phyloP scores from a whole-genome alignment of 2,797 vertebrate genomes.

The Anabas testudineus region DNA sequence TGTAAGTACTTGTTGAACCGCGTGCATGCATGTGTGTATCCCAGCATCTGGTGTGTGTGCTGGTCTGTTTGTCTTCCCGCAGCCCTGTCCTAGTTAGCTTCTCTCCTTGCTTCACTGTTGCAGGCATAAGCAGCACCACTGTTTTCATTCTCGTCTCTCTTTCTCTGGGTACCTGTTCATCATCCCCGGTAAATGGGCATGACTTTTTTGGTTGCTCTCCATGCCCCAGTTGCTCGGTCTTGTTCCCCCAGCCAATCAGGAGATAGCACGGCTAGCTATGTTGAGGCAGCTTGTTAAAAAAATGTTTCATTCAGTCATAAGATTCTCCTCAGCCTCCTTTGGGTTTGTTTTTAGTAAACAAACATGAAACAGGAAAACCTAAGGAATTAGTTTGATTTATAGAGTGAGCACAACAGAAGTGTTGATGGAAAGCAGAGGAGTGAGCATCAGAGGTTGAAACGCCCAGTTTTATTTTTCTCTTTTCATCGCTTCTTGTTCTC shows the following conservation, averaged over 20 bases:
- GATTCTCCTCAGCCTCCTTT: conserved; percentile 22
- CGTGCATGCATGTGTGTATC: neutral
- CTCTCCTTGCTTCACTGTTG: conserved; percentile 19
- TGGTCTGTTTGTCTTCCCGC: conserved; percentile 12
- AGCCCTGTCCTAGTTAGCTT: conserved; percentile 40
- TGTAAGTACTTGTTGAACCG: conserved; percentile 22
- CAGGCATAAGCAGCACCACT: conserved; percentile 20
- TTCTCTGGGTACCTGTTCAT: conserved; percentile 53
- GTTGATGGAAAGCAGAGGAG: conserved; percentile 39
- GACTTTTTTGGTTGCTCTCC: conserved; percentile 28
- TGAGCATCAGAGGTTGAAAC: conserved; percentile 35
- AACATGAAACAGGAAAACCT: conserved; percentile 49
- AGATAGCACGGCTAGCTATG: conserved; percentile 11
- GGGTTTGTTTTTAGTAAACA: conserved; percentile 40
- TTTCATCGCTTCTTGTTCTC: conserved; percentile 14
- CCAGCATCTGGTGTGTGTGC: neutral
- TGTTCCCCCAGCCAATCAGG: conserved; percentile 35
- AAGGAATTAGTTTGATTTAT: conserved; percentile 35
- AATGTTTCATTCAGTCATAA: conserved; percentile 26
- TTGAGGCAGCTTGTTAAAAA: conserved; percentile 51
- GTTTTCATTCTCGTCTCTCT: conserved; percentile 39
- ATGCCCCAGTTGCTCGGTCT: conserved; percentile 3
- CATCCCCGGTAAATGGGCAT: conserved; percentile 36
- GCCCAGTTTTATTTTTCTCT: neutral
- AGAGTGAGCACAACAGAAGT: conserved; percentile 19